A percentile compares a stretch with the other conserved stretches of the same genome.
These are phyloP conservation scores for Natrix natrix DNA, from an alignment of 2,797 vertebrate species.

Conservation along the genomic window DNA sequence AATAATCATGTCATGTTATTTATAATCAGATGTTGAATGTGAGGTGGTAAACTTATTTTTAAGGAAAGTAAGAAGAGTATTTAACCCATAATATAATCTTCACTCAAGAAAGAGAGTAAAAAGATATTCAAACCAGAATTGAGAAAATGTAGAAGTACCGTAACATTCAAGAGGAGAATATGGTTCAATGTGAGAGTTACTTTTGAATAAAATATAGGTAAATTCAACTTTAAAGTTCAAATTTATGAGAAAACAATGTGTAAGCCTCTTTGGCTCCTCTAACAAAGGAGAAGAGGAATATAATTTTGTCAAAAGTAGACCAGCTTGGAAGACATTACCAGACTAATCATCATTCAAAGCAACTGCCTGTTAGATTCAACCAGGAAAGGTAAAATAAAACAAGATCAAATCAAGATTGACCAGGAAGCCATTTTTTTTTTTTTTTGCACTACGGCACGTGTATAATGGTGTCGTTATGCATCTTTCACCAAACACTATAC, in stretches of 20 bases:
- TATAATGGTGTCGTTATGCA: slow-evolving; percentile 60
- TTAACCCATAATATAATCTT: background rate
- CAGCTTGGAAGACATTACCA: background rate
- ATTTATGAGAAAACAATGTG: background rate
- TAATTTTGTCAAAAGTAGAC: background rate
- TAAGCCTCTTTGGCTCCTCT: background rate
- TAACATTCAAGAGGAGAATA: background rate
- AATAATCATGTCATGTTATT: background rate
- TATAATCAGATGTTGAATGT: background rate
- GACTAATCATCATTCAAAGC: background rate
- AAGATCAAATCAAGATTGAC: slow-evolving; percentile 50
- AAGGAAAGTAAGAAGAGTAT: no score
- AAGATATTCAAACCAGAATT: background rate
- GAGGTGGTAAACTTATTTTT: background rate
- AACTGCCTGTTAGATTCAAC: slow-evolving; percentile 31
- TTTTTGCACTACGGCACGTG: slow-evolving; percentile 41
- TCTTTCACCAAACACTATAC: slow-evolving; percentile 68
- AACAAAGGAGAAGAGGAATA: background rate
- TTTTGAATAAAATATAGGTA: slow-evolving; percentile 10
- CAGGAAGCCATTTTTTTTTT: slow-evolving; percentile 39
- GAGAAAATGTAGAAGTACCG: background rate
- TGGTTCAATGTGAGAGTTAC: background rate
- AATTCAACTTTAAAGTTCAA: background rate
- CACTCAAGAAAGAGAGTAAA: background rate
- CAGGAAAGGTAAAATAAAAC: slow-evolving; percentile 15